Conservation (phyloP, 2,888 invertebrate species). For the Volucella bombylans region DNA sequence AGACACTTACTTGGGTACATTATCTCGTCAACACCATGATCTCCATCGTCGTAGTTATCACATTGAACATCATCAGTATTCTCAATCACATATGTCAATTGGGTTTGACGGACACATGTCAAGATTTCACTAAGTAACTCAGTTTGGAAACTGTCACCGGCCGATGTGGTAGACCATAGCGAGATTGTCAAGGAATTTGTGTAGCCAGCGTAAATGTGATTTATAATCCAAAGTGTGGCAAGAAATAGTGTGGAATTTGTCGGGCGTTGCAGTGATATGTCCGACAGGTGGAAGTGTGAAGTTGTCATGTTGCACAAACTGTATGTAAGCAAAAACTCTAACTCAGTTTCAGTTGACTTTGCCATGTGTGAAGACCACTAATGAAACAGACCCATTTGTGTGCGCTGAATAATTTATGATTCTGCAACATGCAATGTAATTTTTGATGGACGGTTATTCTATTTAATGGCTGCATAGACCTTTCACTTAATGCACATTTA, state of each 20-base stretch:
- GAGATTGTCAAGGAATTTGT: slow-evolving; percentile 64
- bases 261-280: slow-evolving; percentile 19
- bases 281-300: slow-evolving; percentile 40
- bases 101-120: slow-evolving; percentile 22
- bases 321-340: slow-evolving; percentile 19
- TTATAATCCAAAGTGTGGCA: slow-evolving; percentile 79
- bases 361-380: slow-evolving; percentile 21
- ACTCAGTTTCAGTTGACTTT: not conserved
- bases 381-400: not conserved
- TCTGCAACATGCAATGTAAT: slow-evolving; percentile 44
- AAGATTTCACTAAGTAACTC: slow-evolving; percentile 56
- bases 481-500: slow-evolving; percentile 31
- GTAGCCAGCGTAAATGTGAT: slow-evolving; percentile 76
- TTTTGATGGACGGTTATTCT: slow-evolving; percentile 16
- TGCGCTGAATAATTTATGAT: slow-evolving; percentile 42
- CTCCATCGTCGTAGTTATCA: not conserved
- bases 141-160: slow-evolving; percentile 38
- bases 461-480: slow-evolving; percentile 39
- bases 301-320: slow-evolving; percentile 50
- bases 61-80: slow-evolving; percentile 16
- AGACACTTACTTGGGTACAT: slow-evolving; percentile 7
- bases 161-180: slow-evolving; percentile 54
- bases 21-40: not conserved
- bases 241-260: slow-evolving; percentile 78
- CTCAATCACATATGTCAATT: slow-evolving; percentile 52